These are phyloP conservation scores for Sterna hirundo DNA, from an alignment of 2,113 vertebrate species.

Conservation along the genomic window DNA sequence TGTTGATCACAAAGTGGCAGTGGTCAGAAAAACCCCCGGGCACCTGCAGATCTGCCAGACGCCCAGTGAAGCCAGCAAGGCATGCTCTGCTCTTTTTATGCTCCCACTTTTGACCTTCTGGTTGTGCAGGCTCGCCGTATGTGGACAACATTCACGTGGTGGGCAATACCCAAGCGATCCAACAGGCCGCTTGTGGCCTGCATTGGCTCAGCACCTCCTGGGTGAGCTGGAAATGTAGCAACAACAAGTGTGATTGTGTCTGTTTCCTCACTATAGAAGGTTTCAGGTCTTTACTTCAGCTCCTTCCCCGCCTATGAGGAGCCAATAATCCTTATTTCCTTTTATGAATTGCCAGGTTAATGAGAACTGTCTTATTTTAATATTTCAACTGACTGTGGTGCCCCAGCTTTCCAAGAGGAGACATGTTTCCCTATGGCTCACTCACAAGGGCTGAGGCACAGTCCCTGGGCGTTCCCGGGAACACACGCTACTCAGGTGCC, in stretches of 20 bases:
- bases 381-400: background rate
- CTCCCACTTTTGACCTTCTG: background rate
- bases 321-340: background rate
- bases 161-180: background rate
- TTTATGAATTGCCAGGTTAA: background rate
- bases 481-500: background rate
- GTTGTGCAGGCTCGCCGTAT: rapidly evolving
- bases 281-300: background rate
- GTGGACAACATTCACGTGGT: rapidly evolving
- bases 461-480: background rate
- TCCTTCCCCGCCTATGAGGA: background rate
- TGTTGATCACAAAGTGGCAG: background rate
- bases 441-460: background rate
- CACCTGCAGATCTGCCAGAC: rapidly evolving
- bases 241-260: background rate
- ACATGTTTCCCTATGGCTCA: rapidly evolving
- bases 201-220: background rate
- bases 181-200: background rate
- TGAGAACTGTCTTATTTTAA: background rate
- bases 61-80: background rate
- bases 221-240: background rate
- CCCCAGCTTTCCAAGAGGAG: background rate
- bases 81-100: background rate
- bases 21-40: background rate
- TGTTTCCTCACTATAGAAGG: background rate